Base-by-base conservation (phyloP, 2,113 vertebrate species). In the Emydura subglobosa region DNA sequence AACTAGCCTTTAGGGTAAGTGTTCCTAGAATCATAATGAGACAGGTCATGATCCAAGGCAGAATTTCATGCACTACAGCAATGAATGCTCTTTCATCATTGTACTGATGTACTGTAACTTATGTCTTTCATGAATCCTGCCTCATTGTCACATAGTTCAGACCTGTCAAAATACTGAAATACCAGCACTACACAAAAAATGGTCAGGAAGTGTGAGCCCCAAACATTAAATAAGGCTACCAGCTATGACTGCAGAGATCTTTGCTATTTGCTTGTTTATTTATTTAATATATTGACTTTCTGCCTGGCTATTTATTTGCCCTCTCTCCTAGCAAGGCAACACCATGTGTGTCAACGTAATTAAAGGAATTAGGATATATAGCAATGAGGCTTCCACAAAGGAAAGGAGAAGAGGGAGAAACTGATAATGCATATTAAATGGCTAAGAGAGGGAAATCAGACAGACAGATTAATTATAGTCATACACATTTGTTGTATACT, bases 81-180 rank as follows among this genome's bases (percentile, higher is more conserved):
- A 80, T 19, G 50, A 88, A 7, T 54, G 16, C 12, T 29, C 47
- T 88, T 42, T 59, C 86, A 82, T 65, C 82, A 21, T 54, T 96
- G 86, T 85, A 90, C 59, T 91, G 72, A 88, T 14, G 11, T 57
- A 76, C 21, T 44, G 25, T 82, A 86, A 86, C 92, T 86, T 87
- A 89, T 74, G 83, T 27, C 79, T 13, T 83, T 85, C 79, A 95
- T 7, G 3, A 94, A 79, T 86, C 79, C 84, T 90, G 34, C 57
- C 94, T 95, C 87, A 50, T 53, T 82, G 65, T 79, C 79, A 39
- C 61, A 42, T 83, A 85, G 84, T 88, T 94, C 89, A 92, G 78
- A 24, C 24, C 57, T 91, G 65, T 53, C 39, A 65, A 86, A 93
- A 51, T 89, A 72, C 87, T 78, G 4, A 34, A 94, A 89, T 53